Evolutionary conservation across 2,797 vertebrate genomes (phyloP), one percentile per base, ranked within the genome.

Genomic region (Zonotrichia albicollis): DNA sequence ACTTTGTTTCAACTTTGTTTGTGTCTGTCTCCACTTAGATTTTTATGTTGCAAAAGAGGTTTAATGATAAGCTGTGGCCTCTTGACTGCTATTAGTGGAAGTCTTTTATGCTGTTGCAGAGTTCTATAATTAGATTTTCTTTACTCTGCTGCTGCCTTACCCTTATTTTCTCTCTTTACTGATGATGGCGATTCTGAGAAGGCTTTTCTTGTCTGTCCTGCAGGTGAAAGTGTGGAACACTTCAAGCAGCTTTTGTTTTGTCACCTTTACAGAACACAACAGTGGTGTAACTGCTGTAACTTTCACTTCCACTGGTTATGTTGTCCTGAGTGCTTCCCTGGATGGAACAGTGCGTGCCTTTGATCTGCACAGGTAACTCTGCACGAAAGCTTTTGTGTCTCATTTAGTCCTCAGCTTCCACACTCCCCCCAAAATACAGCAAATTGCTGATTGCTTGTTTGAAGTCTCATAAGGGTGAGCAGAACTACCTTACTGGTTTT

Each of bases 181-280:
- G 40, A 22, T 23, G 29, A 16, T 77, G 40, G 17, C 22, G 25
- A 29, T 62, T 62, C 43, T 45, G 43, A 58, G 74, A 42, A 36
- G 21, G 10, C 6, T 77, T 82, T 79, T 72, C 38, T 34, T 32
- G 7, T 94, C 80, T 74, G 55, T 23, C 4, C 60, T 50, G 2
- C 92, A 99, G 99, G 99, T 99, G 57, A 99, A 99, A 96, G 98
- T 99, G 80, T 99, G 99, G 99, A 99, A 99, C 97, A 98, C 98
- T 53, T 98, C 97, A 87, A 99, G 98, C 34, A 98, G 99, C 81
- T 99, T 99, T 68, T 99, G 99, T 96, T 99, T 99, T 71, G 98
- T 99, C 91, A 99, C 99, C 2, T 99, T 99, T 94, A 99, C 98
- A 1, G 99, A 99, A 53, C 99, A 99, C 96, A 98, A 96, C 10